phyloP scores from a whole-genome alignment of 1,140 invertebrate species.

The Temnothorax curvispinosus region DNA sequence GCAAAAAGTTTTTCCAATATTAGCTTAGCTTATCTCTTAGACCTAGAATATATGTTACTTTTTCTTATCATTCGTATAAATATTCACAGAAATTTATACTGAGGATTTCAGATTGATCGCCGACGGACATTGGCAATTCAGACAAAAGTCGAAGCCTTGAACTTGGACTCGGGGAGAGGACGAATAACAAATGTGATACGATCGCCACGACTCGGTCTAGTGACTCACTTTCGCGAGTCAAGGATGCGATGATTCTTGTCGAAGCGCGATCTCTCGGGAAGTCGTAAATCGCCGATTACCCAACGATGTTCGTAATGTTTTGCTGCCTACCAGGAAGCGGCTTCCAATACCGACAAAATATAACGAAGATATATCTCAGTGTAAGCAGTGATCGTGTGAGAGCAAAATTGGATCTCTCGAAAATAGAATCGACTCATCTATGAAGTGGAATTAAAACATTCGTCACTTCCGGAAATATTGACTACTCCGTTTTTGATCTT shows the following conservation, averaged over 20 bases:
- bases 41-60: background rate
- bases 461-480: conserved; percentile 39
- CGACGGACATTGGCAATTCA: background rate
- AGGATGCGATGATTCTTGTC: conserved; percentile 60
- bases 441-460: conserved; percentile 4
- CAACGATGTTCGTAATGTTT: background rate
- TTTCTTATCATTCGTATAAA: conserved; percentile 3
- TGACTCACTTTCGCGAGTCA: conserved; percentile 70
- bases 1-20: background rate
- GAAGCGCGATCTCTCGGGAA: background rate
- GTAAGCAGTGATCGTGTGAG: background rate
- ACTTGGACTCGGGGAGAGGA: conserved; percentile 64
- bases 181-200: conserved; percentile 53
- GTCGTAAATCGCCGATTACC: conserved; percentile 17
- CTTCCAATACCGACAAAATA: background rate
- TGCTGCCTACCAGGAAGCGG: background rate
- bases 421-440: conserved; percentile 52
- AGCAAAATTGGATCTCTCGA: background rate
- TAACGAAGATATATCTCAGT: background rate
- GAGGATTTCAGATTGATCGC: background rate
- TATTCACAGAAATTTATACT: background rate
- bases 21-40: background rate
- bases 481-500: background rate
- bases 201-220: conserved; percentile 40
- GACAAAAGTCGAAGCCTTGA: conserved; percentile 49